Conservation (phyloP, 2,797 vertebrate species). For the Enteromius mattozi region DNA sequence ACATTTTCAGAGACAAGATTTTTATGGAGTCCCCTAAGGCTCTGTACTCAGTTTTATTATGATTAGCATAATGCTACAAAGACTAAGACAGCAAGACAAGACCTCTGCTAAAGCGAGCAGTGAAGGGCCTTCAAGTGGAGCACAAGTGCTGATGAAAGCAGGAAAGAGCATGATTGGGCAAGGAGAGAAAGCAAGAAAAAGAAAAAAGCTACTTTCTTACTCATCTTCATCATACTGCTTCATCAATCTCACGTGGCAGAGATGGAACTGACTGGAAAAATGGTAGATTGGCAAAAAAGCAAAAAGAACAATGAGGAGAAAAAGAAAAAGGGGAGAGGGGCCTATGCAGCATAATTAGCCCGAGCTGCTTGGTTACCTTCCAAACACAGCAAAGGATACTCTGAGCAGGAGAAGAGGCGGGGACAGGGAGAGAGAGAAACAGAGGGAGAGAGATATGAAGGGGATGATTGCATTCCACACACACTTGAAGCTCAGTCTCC, state of each 20-base stretch:
- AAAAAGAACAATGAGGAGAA: constrained; percentile 16
- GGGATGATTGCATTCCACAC: constrained; percentile 79
- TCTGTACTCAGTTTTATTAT: constrained; percentile 48
- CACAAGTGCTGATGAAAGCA: constrained; percentile 63
- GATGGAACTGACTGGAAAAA: constrained; percentile 32
- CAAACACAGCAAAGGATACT: constrained; percentile 85
- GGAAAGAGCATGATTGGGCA: constrained; percentile 49
- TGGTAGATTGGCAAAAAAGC: neutral
- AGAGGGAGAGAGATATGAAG: constrained; percentile 68
- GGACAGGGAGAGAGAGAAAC: constrained; percentile 48
- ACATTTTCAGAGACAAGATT: constrained; percentile 10
- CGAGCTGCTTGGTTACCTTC: constrained; percentile 83
- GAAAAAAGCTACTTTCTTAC: constrained; percentile 11
- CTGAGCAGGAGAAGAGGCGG: constrained; percentile 75
- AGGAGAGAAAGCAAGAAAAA: neutral
- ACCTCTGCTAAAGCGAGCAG: constrained; percentile 63
- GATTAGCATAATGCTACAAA: constrained; percentile 52
- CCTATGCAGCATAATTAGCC: constrained; percentile 79
- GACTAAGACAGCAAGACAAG: constrained; percentile 58
- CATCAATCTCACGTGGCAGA: neutral
- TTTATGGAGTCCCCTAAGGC: constrained; percentile 44
- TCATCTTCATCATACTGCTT: neutral
- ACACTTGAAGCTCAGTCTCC: constrained; percentile 82
- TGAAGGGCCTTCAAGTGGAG: constrained; percentile 69
- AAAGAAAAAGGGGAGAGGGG: constrained; percentile 46